Percentiles rank a stretch among this genome's conserved stretches.
Evolutionary conservation across 2,888 invertebrate species (phyloP).

Genomic region (Danaus chrysippus): DNA sequence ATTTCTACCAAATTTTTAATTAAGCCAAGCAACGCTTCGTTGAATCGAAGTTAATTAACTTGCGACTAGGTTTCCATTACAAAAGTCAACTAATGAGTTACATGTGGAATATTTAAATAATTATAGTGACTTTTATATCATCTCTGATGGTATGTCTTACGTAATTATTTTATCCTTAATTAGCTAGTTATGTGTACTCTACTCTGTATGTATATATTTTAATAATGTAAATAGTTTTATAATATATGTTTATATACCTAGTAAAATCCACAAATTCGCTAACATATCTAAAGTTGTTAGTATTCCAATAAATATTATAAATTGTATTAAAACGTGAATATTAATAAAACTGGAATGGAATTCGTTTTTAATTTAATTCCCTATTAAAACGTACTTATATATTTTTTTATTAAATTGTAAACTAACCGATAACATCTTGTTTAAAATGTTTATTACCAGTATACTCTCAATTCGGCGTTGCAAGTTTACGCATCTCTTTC

Average conservation of each 20-base stretch:
- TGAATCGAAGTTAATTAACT: conserved; percentile 58
- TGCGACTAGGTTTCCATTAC: conserved; percentile 55
- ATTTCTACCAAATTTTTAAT: conserved; percentile 50
- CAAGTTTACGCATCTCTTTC: conserved; percentile 78
- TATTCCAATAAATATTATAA: too few relatives aligned
- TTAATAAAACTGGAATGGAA: too few relatives aligned
- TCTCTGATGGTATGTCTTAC: too few relatives aligned
- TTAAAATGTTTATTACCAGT: conserved; percentile 67
- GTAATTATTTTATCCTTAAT: too few relatives aligned
- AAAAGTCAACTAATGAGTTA: conserved; percentile 57
- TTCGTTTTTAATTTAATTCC: too few relatives aligned
- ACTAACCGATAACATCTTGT: conserved; percentile 40
- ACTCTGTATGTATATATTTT: too few relatives aligned
- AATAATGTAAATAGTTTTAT: too few relatives aligned
- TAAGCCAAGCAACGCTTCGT: conserved; percentile 48
- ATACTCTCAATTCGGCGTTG: conserved; percentile 73
- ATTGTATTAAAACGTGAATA: too few relatives aligned
- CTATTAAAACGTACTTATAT: not conserved
- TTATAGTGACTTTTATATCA: not conserved
- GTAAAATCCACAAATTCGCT: too few relatives aligned
- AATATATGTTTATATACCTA: too few relatives aligned
- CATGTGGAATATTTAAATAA: conserved; percentile 43
- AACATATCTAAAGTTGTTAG: too few relatives aligned
- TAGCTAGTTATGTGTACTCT: too few relatives aligned
- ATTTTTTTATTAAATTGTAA: not conserved